Percentiles rank a stretch among this genome's conserved stretches.
Conservation (phyloP, 53 echinoderm and acorn worm genomes). For the Paracentrotus lividus region DNA sequence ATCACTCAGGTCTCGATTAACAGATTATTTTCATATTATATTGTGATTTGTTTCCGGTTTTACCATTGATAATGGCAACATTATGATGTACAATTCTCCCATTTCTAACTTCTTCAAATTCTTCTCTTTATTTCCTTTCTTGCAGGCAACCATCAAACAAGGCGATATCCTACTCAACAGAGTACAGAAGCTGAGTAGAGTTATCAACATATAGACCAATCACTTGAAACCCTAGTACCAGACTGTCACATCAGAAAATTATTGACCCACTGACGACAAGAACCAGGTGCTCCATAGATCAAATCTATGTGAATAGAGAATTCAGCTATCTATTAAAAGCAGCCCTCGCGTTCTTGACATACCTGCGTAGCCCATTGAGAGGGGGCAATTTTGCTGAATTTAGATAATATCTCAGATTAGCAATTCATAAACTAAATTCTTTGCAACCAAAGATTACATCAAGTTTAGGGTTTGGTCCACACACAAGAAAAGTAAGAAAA, state of each 20-base stretch:
- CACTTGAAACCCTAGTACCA: neutral
- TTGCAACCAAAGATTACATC: too few species aligned
- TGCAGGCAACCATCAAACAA: slow-evolving; percentile 98
- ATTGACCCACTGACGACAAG: too few species aligned
- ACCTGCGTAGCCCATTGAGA: too few species aligned
- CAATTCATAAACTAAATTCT: too few species aligned
- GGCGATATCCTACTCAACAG: slow-evolving; percentile 97
- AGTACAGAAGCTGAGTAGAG: slow-evolving; percentile 97
- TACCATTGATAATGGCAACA: too few species aligned
- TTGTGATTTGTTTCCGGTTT: too few species aligned
- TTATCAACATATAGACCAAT: slow-evolving; percentile 90
- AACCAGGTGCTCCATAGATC: neutral
- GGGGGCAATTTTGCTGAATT: too few species aligned
- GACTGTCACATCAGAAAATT: slow-evolving; percentile 11
- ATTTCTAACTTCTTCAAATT: neutral
- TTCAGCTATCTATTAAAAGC: neutral
- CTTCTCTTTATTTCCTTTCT: slow-evolving; percentile 58
- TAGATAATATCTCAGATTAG: too few species aligned
- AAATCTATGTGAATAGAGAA: neutral
- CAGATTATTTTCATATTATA: too few species aligned
- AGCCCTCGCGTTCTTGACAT: neutral
- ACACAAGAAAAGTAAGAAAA: too few species aligned
- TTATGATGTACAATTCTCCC: neutral
- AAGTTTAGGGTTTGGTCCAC: too few species aligned
- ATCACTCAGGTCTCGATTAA: too few species aligned